These are phyloP conservation scores for Salminus brasiliensis DNA, from an alignment of 2,113 vertebrate genomes.

Conservation along the genomic window DNA sequence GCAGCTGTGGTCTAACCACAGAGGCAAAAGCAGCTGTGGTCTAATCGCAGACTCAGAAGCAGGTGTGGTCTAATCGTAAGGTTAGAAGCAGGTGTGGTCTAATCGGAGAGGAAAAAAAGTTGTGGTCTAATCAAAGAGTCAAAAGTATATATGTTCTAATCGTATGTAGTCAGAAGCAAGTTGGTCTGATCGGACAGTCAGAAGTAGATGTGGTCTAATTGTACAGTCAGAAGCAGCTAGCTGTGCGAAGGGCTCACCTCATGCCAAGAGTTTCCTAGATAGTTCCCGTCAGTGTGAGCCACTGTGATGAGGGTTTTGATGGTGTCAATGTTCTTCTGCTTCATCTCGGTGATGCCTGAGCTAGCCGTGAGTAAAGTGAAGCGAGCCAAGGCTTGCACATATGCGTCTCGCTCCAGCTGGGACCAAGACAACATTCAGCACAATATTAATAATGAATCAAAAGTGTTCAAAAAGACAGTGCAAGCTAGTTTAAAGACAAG, in stretches of 20 bases:
- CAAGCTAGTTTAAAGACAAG: too few relatives aligned
- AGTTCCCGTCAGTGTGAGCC: slow-evolving; percentile 88
- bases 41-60: too few relatives aligned
- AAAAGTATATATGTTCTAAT: too few relatives aligned
- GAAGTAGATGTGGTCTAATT: not conserved
- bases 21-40: too few relatives aligned
- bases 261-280: slow-evolving; percentile 87
- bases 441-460: not conserved
- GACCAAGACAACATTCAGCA: not conserved
- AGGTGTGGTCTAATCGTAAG: too few relatives aligned
- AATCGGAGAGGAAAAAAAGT: too few relatives aligned
- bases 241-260: slow-evolving; percentile 71
- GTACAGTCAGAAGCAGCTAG: not conserved
- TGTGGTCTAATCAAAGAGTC: too few relatives aligned
- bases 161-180: too few relatives aligned
- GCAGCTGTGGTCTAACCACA: too few relatives aligned
- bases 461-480: too few relatives aligned
- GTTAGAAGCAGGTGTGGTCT: too few relatives aligned
- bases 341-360: slow-evolving; percentile 90
- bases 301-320: slow-evolving; percentile 90
- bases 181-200: too few relatives aligned
- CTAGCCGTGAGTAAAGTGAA: slow-evolving; percentile 87
- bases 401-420: slow-evolving; percentile 86
- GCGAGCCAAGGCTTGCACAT: slow-evolving; percentile 86
- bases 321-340: slow-evolving; percentile 89